These are phyloP conservation scores for Zapus hudsonius DNA, from an alignment of 2,113 vertebrate genomes.

Conservation along the genomic window DNA sequence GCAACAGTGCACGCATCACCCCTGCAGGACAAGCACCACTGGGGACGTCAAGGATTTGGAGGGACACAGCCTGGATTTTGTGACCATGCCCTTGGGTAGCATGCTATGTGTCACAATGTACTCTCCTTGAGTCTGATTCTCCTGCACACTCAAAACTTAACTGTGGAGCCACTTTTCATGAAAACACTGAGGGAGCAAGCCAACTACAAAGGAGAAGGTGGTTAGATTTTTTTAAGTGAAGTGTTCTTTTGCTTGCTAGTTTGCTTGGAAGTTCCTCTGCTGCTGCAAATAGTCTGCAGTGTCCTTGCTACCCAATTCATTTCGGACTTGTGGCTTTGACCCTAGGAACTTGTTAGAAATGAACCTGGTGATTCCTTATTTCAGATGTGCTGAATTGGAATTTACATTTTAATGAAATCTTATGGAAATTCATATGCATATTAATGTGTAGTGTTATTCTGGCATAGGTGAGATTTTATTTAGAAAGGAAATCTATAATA, in stretches of 20 bases:
- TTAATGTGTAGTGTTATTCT: neutral
- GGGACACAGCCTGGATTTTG: neutral
- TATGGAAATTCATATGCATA: neutral
- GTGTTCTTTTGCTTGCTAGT: neutral
- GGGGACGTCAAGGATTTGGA: neutral
- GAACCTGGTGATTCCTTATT: neutral
- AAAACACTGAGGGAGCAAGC: neutral
- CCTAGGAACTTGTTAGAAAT: neutral
- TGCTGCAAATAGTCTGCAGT: neutral
- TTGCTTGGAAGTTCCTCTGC: conserved; percentile 2
- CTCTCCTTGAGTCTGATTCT: neutral
- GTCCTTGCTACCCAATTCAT: neutral
- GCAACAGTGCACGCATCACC: too few relatives aligned
- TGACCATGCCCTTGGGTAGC: neutral
- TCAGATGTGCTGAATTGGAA: neutral
- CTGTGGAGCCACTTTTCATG: neutral
- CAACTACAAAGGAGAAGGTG: neutral
- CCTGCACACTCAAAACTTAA: neutral
- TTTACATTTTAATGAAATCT: neutral
- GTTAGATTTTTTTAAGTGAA: neutral
- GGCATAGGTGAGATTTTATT: neutral
- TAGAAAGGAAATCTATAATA: neutral
- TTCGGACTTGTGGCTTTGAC: neutral
- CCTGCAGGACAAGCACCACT: neutral
- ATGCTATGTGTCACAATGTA: neutral